Conservation (phyloP, 1,140 invertebrate genomes). For the Sitobion miscanthi region DNA sequence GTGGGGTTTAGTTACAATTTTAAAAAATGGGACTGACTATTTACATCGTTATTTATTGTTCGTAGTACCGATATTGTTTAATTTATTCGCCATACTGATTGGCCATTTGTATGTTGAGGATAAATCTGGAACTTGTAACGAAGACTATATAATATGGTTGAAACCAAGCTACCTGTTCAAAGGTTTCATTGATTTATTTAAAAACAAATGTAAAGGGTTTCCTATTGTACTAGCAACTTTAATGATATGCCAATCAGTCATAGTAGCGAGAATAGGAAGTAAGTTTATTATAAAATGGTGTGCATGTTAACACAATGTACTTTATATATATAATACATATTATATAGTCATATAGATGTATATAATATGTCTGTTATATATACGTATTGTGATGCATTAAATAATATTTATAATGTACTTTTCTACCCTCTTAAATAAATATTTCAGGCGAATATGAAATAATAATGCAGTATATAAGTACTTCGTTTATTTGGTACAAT, state of each 20-base stretch:
- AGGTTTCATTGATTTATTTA: background rate
- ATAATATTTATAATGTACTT: background rate
- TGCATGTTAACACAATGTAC: background rate
- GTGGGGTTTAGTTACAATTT: background rate
- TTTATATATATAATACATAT: background rate
- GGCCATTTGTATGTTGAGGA: background rate
- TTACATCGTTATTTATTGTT: constrained; percentile 25
- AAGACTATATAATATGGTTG: background rate
- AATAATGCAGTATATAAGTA: constrained; percentile 58
- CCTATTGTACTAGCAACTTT: background rate
- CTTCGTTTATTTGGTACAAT: constrained; percentile 58
- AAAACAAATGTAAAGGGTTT: constrained; percentile 7
- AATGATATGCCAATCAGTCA: background rate
- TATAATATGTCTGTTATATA: background rate
- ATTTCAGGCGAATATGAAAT: constrained; percentile 58
- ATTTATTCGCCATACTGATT: background rate
- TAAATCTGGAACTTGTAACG: background rate
- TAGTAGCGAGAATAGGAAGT: constrained; percentile 14
- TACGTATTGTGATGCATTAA: background rate
- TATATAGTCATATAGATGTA: too few relatives aligned
- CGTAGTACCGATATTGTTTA: background rate
- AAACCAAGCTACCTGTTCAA: background rate
- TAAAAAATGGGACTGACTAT: background rate
- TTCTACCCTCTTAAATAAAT: background rate
- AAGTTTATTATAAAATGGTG: background rate